Base-by-base conservation (phyloP, 2,888 invertebrate genomes). In the Aradus depressus region DNA sequence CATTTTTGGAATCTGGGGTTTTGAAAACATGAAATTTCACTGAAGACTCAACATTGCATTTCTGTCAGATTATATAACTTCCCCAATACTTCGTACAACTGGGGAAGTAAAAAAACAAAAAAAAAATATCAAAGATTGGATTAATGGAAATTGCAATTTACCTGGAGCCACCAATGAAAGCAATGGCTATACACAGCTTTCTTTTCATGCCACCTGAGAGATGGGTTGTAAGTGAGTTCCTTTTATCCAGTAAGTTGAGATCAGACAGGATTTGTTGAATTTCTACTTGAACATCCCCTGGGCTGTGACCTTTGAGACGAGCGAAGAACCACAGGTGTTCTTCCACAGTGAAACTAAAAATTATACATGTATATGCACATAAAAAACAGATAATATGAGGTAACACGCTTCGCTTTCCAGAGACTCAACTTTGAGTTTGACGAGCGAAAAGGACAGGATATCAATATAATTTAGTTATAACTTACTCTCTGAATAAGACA, bases 181-280 rank as follows among this genome's bases (percentile, higher is more conserved):
- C 90, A 35, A 90, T 79, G 47, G 87, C 90, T 43, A 93, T 86
- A 61, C 87, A 89, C 43, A 92, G 70, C 51, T 91, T 80, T n/a
- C 92, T 72, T 64, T 85, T 79, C 71, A 87, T 87, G 19, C 92
- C 92, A 37, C 92, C 92, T 0, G 88, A 89, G 39, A 90, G 72
- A 50, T 78, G 74, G 41, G 68, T 66, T 4, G 79, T 80, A 0
- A 75, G 74, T 61, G 74, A 73, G 44, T 76, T 65, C 45, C 67
- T 62, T 61, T 75, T 76, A 48, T 81, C 73, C 55, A 78, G 74
- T 49, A 76, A 69, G 1, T 81, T 83, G 59, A 88, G 74, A 54
- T 83, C 82, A 38, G 79, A 61, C 41, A 87, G 66, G 69, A 87
- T 76, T 57, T 66, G 59, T 28, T 66, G 63, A 28, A 71, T 65